Percentiles rank a stretch among this genome's conserved stretches.
phyloP scores from a whole-genome alignment of 2,888 invertebrate genomes.

The Cryptus armator region DNA sequence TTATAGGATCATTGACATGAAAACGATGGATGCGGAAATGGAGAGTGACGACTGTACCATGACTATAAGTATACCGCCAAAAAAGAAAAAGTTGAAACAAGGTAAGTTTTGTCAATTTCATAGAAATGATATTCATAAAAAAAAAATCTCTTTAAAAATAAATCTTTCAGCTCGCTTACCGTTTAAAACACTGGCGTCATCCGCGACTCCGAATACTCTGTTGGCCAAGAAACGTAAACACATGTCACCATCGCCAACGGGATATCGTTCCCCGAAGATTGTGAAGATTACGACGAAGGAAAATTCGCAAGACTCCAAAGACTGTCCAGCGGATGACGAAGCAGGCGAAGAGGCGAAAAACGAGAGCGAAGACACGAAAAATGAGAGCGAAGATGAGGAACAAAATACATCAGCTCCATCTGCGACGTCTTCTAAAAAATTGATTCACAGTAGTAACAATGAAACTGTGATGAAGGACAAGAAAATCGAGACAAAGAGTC shows the following conservation, averaged over 20 bases:
- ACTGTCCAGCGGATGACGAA: constrained; percentile 14
- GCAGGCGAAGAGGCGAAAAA: constrained; percentile 45
- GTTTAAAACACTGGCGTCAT: constrained; percentile 77
- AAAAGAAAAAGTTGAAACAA: constrained; percentile 80
- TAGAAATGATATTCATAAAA: background rate
- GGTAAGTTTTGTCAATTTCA: constrained; percentile 69
- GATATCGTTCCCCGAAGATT: constrained; percentile 75
- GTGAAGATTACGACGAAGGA: constrained; percentile 77
- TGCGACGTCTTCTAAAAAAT: constrained; percentile 39
- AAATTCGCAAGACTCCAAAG: constrained; percentile 62
- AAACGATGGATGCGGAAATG: constrained; percentile 77
- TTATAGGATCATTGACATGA: constrained; percentile 71
- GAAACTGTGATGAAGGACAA: constrained; percentile 55
- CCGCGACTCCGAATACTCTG: constrained; percentile 70
- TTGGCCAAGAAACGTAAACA: constrained; percentile 81
- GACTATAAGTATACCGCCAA: constrained; percentile 71
- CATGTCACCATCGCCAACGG: constrained; percentile 73
- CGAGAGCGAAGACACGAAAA: constrained; percentile 39
- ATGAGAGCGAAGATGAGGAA: constrained; percentile 36
- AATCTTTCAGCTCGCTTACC: constrained; percentile 78
- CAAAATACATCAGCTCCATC: background rate
- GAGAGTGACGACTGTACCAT: constrained; percentile 75
- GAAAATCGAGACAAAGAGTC: constrained; percentile 68
- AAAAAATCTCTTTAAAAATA: constrained; percentile 12
- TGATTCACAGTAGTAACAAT: constrained; percentile 1